Evolutionary conservation across 2,888 invertebrate species (phyloP), one percentile per base, ranked within the genome.

Genomic region (Cordylochernes scorpioides): DNA sequence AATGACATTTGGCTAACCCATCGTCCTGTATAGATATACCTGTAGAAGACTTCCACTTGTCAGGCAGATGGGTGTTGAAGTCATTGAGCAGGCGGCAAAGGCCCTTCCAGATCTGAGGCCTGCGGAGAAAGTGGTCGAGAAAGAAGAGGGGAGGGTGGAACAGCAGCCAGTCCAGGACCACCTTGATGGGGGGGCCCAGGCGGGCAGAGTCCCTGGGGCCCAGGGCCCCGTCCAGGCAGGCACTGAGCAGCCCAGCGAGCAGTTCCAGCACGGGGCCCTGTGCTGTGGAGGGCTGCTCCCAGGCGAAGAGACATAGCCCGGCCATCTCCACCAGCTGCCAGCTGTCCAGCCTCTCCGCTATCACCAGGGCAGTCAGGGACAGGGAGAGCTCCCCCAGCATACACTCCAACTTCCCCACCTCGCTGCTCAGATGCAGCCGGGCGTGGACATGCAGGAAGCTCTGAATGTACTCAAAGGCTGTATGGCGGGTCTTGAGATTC

Each of bases 291-390:
- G n/a, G 15, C n/a, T 38, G 32, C 10, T 35, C 37, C 10, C 72
- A 59, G 8, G 69, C 62, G 58, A 70, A 75, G 29, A 77, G 60
- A 48, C 71, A 66, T 22, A 77, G 68, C 34, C 69, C 64, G 27
- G 69, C 60, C 64, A 77, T 71, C 62, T 75, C 69, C 18, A 73
- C 63, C 15, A 78, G 59, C 41, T 69, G 68, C 56, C 69, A 67
- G 1, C 67, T 62, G 27, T 67, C 68, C 41, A 77, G 70, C 46
- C 69, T 68, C 46, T 73, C 69, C 0, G 74, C 72, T 0, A 72
- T 72, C 6, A 75, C 64, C 32, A 74, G 62, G 1, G 72, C 66
- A 0, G 71, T 69, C 39, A 77, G 55, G 18, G 70, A 68, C 1
- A 67, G 61, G 33, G 67, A 67, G 16, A 77, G 57, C 15, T 64